These are phyloP conservation scores for Amphiura filiformis DNA, from an alignment of 35 echinoderm and acorn worm genomes.

Conservation along the genomic window DNA sequence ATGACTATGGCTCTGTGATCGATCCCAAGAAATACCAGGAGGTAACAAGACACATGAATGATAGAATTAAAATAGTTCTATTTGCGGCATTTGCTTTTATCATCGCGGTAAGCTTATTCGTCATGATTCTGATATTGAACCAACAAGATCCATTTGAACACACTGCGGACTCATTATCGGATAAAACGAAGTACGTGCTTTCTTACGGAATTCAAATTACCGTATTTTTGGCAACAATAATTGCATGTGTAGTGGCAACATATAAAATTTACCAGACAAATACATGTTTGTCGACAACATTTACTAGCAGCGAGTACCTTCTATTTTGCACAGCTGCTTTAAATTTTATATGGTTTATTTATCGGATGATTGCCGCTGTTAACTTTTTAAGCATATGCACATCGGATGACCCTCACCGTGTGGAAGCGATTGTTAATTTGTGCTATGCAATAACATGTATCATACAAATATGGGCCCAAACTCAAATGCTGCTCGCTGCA, in stretches of 20 bases:
- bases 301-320: background rate
- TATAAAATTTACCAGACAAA: background rate
- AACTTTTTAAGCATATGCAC: background rate
- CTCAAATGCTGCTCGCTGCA: background rate
- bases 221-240: background rate
- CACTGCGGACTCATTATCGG: background rate
- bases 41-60: too few relatives aligned
- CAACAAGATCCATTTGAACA: background rate
- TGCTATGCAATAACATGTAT: background rate
- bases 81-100: too few relatives aligned
- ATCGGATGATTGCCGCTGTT: background rate
- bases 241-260: background rate
- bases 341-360: background rate
- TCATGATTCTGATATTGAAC: background rate
- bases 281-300: background rate
- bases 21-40: too few relatives aligned
- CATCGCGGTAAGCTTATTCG: background rate
- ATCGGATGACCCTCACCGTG: background rate
- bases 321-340: background rate
- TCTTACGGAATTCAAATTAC: background rate
- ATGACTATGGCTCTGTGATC: too few relatives aligned
- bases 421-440: background rate
- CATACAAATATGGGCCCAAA: background rate
- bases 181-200: background rate
- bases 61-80: too few relatives aligned